These are phyloP conservation scores for Romanogobio albipinnatus DNA, from an alignment of 2,113 vertebrate species.

Conservation along the genomic window DNA sequence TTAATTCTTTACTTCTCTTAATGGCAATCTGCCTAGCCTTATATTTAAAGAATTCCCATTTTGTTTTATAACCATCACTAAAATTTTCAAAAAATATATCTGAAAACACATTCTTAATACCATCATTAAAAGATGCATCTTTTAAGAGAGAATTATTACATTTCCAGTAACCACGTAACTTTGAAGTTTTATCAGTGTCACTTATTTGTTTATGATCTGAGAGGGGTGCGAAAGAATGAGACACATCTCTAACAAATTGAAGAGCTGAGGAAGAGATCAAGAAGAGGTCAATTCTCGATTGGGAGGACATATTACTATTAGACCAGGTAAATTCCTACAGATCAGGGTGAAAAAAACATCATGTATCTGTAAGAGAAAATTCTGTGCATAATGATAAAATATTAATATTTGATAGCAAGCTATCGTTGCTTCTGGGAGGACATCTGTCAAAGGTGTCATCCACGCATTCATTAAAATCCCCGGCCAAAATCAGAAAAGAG, in stretches of 20 bases:
- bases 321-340: not conserved
- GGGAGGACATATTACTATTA: not conserved
- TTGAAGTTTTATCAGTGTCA: not conserved
- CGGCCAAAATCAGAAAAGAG: too few relatives aligned
- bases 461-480: too few relatives aligned
- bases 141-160: conserved; percentile 4
- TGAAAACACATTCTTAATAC: conserved; percentile 1
- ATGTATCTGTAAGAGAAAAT: conserved; percentile 16
- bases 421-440: not conserved
- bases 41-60: conserved; percentile 19
- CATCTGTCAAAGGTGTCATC: not conserved
- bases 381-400: not conserved
- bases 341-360: conserved; percentile 19
- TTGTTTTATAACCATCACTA: not conserved
- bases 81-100: not conserved
- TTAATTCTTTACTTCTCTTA: conserved; percentile 4
- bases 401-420: not conserved
- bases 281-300: not conserved
- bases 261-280: conserved; percentile 1
- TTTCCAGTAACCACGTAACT: not conserved
- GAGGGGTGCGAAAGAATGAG: conserved; percentile 17
- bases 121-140: not conserved
- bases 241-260: conserved; percentile 20
- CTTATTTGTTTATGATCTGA: conserved; percentile 30
- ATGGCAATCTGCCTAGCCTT: not conserved